Base-by-base conservation (phyloP, 2,888 invertebrate species). In the Caenorhabditis sp. region DNA sequence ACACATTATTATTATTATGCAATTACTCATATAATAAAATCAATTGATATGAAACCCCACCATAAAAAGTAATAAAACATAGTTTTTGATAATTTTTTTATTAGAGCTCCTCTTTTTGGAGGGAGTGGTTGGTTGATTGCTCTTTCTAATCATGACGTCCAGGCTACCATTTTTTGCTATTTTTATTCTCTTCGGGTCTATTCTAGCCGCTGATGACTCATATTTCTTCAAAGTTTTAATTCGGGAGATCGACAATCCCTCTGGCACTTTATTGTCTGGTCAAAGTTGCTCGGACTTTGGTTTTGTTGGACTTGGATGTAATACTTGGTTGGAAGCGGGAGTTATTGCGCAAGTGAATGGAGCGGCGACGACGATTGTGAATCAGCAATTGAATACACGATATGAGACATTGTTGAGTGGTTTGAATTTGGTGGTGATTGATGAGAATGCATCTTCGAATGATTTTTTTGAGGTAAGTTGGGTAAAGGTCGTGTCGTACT, bases 221-320 rank as follows among this genome's bases (percentile, higher is more conserved):
- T n/a, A n/a, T 3, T 70, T 64, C 31, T 63, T 71, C 20, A 38
- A 60, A 67, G 62, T 71, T 14, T 26, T 71, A 4, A 63, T 71
- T 20, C 63, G 71, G 4, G 67, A 67, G 54, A 60, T 71, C 49
- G 77, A 73, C 20, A 73, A 73, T 60, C 70, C 77, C 12, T 50
- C 70, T 1, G 77, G 77, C 17, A 66, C 43, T 10, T 50, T 64
- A 25, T 20, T 58, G 1, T 23, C 57, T n/a, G 75, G 75, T 43
- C 25, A 43, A 12, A 38, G 67, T 7, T 77, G 77, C 38, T 63
- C 59, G 43, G 50, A 59, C 1, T 77, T 73, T 57, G 58, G 38
- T 5, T 77, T 73, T 38, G 49, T 62, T n/a, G 73, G 73, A 31
- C 2, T 59, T n/a, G 71, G 71, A 50, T 71, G 71, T 50, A 63